These are phyloP conservation scores for Lasioglossum marginatum DNA, from an alignment of 2,888 invertebrate species.

Conservation along the genomic window DNA sequence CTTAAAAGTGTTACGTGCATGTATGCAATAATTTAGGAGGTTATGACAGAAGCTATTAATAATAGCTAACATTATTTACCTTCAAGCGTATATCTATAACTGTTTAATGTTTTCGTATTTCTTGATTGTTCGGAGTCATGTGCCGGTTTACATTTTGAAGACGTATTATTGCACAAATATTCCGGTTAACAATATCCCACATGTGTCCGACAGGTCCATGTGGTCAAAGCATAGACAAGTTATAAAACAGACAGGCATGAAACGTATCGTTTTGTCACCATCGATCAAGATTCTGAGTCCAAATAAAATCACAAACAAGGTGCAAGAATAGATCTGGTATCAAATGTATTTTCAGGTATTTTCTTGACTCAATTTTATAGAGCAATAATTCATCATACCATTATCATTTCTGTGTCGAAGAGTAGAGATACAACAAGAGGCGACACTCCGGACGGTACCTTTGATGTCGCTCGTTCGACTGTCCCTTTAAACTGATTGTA, in stretches of 20 bases:
- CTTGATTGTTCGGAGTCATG: not conserved
- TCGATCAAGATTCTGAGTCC: not conserved
- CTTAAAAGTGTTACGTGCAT: slow-evolving; percentile 34
- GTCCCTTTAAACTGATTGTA: too few species aligned
- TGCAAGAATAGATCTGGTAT: not conserved
- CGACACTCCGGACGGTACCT: too few species aligned
- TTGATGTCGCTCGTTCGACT: too few species aligned
- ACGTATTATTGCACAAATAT: slow-evolving; percentile 39
- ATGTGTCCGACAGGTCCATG: slow-evolving; percentile 36
- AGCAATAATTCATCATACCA: too few species aligned
- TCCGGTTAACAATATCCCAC: not conserved
- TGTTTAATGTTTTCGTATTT: slow-evolving; percentile 2
- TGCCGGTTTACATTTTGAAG: slow-evolving; percentile 43
- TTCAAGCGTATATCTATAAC: slow-evolving; percentile 13
- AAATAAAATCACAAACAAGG: not conserved
- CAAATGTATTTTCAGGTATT: slow-evolving; percentile 2
- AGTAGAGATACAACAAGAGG: too few species aligned
- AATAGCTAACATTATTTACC: slow-evolving; percentile 32
- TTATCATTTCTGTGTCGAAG: too few species aligned
- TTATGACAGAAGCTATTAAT: slow-evolving; percentile 33
- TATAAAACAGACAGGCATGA: not conserved
- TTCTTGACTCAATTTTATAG: not conserved
- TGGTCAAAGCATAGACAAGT: slow-evolving; percentile 7
- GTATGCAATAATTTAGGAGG: slow-evolving; percentile 34
- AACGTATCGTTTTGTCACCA: not conserved